These are phyloP conservation scores for Crenichthys baileyi DNA, from an alignment of 2,797 vertebrate species.

Conservation along the genomic window DNA sequence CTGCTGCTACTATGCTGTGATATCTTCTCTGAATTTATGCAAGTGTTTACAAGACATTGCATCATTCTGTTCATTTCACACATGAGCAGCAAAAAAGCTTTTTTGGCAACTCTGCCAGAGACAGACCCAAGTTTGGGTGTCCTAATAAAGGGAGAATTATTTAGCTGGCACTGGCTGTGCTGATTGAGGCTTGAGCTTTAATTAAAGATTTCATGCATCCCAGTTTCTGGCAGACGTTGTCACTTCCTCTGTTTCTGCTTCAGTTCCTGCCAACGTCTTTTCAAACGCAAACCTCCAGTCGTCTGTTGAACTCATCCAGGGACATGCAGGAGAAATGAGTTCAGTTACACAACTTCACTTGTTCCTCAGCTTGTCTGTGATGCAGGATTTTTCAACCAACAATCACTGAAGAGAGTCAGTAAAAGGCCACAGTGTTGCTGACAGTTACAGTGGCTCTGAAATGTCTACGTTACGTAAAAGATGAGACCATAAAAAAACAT, in stretches of 20 bases:
- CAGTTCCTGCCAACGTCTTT: conserved; percentile 45
- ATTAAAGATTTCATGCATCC: conserved; percentile 51
- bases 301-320: conserved; percentile 15
- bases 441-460: neutral
- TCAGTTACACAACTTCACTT: conserved; percentile 34
- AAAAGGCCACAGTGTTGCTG: neutral
- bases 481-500: too few relatives aligned
- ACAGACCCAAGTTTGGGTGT: conserved; percentile 16
- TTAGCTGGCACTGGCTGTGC: conserved; percentile 41
- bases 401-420: neutral
- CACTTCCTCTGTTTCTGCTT: conserved; percentile 29
- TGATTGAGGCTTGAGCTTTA: conserved; percentile 61
- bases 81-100: conserved; percentile 28
- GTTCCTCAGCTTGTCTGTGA: neutral
- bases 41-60: conserved; percentile 41
- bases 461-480: too few relatives aligned
- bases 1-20: neutral
- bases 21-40: neutral
- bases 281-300: conserved; percentile 43
- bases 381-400: neutral
- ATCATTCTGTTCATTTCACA: conserved; percentile 55
- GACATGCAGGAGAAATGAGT: conserved; percentile 22
- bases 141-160: conserved; percentile 50
- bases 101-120: conserved; percentile 43
- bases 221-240: conserved; percentile 48